Evolutionary conservation across 2,888 invertebrate genomes (phyloP), one percentile per base, ranked within the genome.

Genomic region (Noctua janthe): DNA sequence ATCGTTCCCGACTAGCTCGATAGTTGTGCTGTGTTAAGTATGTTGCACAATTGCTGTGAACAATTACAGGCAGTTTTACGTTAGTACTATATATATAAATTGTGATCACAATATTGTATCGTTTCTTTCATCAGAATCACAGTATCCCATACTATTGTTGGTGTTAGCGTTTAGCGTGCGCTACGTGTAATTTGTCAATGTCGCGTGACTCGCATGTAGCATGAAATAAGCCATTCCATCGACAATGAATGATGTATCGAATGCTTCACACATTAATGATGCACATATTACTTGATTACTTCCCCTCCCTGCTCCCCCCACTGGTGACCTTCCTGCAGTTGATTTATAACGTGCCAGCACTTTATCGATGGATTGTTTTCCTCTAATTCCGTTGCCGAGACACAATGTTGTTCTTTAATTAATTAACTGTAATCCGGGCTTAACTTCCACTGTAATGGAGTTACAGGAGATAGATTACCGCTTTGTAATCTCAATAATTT

Each of bases 371-470:
- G 67, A 84, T 83, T 83, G 78, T 77, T 77, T 83, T 83, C 64
- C 56, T 78, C 78, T 78, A 78, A 83, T 71, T 71, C 66, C 39
- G 69, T 67, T 56, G 39, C 47, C 47, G 23, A 51, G 43, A 59
- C 69, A 56, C 66, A 72, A 75, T 82, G 75, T 75, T 74, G 75
- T 75, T 62, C 49, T 84, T 87, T 70, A 84, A 74, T 84, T 62
- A 70, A 87, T 73, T 51, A 70, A 59, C 72, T 70, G 69, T 84
- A 73, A 70, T 72, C 74, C 74, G 1, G 69, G 69, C 62, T 72
- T 64, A 78, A 29, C 29, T 17, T 29, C n/a, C 43, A 10, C 43
- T 29, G 35, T 56, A 67, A 67, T 67, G 59, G 43, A 82, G 56
- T 56, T 67, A 43, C 49, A 23, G 3, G 23, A 59, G 23, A n/a